Percentiles rank a stretch among this genome's conserved stretches.
Conservation (phyloP, 2,113 vertebrate genomes). For the Terrapene triunguis region DNA sequence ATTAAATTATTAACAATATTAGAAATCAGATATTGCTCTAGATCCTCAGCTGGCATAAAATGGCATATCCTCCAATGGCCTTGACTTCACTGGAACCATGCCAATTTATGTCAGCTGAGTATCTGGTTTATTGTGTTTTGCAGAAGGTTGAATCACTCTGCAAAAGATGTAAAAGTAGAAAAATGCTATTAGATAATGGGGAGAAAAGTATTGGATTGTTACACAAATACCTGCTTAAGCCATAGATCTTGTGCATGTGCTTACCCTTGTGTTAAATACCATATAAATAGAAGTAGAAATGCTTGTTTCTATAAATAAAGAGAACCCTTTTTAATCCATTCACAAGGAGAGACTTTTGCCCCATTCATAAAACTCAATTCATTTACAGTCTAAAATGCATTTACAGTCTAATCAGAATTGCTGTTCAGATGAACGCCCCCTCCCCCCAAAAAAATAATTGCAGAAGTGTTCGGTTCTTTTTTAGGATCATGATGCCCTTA, state of each 20-base stretch:
- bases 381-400: too few relatives aligned
- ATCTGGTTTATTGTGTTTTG: neutral
- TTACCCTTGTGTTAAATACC: neutral
- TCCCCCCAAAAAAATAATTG: neutral
- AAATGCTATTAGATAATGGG: neutral
- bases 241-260: neutral
- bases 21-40: neutral
- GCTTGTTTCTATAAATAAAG: neutral
- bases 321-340: neutral
- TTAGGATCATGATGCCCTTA: neutral
- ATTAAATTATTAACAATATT: neutral
- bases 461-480: neutral
- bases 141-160: neutral
- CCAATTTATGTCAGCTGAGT: neutral
- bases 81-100: neutral
- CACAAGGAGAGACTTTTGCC: neutral
- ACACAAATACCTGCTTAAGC: neutral
- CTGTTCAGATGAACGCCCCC: neutral
- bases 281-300: neutral
- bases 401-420: neutral
- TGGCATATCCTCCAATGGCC: neutral
- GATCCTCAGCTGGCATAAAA: neutral
- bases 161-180: neutral
- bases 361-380: neutral
- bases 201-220: neutral